Evolutionary conservation across 2,797 vertebrate species (phyloP).

Genomic region (Denticeps clupeoides): DNA sequence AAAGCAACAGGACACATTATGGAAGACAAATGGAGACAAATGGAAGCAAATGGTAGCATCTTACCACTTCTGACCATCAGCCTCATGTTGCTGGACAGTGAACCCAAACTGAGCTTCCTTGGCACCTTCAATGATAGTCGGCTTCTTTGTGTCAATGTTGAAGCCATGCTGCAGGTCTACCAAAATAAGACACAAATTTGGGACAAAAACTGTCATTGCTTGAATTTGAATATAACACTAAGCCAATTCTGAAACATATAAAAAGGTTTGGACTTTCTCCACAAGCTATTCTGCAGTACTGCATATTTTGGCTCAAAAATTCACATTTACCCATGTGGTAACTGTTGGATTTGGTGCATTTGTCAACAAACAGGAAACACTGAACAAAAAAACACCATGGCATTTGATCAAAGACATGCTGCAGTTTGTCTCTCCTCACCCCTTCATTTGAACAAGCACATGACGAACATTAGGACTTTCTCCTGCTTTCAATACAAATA

Average conservation of each 20-base stretch:
- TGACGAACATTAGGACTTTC: neutral
- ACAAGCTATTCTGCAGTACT: no score
- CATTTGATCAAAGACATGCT: neutral
- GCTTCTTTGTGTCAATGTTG: constrained; percentile 77
- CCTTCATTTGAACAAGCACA: neutral
- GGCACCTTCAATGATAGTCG: constrained; percentile 68
- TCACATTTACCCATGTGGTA: no score
- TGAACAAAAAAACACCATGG: neutral
- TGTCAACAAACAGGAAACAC: no score
- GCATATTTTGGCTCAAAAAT: no score
- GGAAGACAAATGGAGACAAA: neutral
- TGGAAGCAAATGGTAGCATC: constrained; percentile 7
- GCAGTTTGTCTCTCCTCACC: neutral
- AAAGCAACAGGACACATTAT: no score
- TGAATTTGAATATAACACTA: no score
- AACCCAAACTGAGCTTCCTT: constrained; percentile 80
- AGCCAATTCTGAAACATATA: no score
- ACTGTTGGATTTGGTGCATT: no score
- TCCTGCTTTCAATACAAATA: constrained; percentile 32
- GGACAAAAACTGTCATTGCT: no score
- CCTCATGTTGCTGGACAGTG: constrained; percentile 85
- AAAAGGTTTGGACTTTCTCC: no score
- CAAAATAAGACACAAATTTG: neutral
- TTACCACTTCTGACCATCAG: constrained; percentile 73
- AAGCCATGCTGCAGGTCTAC: constrained; percentile 67